phyloP scores from a whole-genome alignment of 2,113 vertebrate species.

The Xiphophorus maculatus region DNA sequence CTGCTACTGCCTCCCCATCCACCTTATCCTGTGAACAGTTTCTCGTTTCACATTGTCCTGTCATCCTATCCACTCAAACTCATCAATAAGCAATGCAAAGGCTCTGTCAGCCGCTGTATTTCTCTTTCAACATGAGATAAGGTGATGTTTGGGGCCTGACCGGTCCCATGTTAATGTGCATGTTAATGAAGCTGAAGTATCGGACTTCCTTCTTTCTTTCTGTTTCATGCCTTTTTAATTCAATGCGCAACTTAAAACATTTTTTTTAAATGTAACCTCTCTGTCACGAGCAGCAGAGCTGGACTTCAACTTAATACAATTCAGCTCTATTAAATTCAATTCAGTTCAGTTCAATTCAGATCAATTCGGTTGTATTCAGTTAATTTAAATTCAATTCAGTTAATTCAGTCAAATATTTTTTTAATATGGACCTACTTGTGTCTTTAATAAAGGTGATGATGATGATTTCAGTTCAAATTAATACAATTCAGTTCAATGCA shows the following conservation, averaged over 20 bases:
- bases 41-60: conserved; percentile 70
- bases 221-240: conserved; percentile 65
- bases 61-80: conserved; percentile 72
- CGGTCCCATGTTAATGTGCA: conserved; percentile 55
- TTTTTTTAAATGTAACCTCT: conserved; percentile 1
- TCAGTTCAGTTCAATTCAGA: no score
- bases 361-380: no score
- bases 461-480: no score
- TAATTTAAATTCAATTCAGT: no score
- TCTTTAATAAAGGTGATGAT: no score
- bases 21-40: conserved; percentile 49
- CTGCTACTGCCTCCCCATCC: conserved; percentile 27
- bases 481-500: no score
- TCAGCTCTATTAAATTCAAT: no score
- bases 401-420: no score
- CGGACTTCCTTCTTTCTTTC: conserved; percentile 57
- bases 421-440: no score
- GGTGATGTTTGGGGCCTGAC: conserved; percentile 57
- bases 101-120: conserved; percentile 56
- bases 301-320: not conserved
- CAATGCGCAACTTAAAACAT: conserved; percentile 40
- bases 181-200: conserved; percentile 64
- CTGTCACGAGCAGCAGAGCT: not conserved
- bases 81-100: conserved; percentile 74
- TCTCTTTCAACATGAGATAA: conserved; percentile 41